These are phyloP conservation scores for Hyposoter didymator DNA, from an alignment of 2,888 invertebrate genomes.

Conservation along the genomic window DNA sequence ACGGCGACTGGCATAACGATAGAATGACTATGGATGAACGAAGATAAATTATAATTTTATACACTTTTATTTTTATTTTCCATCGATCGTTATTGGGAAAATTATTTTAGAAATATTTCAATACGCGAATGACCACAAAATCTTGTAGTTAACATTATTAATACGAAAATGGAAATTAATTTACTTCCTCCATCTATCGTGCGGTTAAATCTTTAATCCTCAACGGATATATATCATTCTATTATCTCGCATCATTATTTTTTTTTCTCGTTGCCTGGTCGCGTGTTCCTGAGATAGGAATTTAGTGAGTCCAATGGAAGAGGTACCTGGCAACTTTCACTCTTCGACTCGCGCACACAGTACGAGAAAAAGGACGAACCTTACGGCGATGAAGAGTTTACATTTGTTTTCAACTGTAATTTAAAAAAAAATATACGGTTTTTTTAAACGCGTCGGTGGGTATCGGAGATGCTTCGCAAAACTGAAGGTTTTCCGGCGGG, in stretches of 20 bases:
- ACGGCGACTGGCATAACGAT: conserved; percentile 33
- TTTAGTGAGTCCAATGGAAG: conserved; percentile 44
- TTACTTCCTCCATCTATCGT: not conserved
- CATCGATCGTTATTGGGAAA: not conserved
- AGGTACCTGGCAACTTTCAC: conserved; percentile 56
- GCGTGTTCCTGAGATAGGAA: conserved; percentile 46
- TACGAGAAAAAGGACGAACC: conserved; percentile 37
- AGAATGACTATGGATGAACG: not conserved
- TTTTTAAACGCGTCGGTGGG: not conserved
- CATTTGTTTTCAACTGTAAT: not conserved
- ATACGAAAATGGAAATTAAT: not conserved
- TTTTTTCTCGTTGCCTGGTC: conserved; percentile 28
- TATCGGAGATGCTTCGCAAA: not conserved
- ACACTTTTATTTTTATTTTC: conserved; percentile 12
- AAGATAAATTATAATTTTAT: conserved; percentile 25
- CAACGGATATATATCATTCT: conserved; percentile 20
- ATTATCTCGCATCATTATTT: conserved; percentile 16
- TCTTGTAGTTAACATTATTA: not conserved
- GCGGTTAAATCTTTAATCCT: not conserved
- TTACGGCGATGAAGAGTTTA: not conserved
- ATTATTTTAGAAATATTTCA: not conserved
- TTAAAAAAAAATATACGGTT: conserved; percentile 12
- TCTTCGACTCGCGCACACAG: conserved; percentile 23
- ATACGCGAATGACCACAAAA: not conserved
- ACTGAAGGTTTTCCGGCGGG: not conserved